phyloP scores from a whole-genome alignment of 2,888 invertebrate genomes.

The Itoplectis maculator region DNA sequence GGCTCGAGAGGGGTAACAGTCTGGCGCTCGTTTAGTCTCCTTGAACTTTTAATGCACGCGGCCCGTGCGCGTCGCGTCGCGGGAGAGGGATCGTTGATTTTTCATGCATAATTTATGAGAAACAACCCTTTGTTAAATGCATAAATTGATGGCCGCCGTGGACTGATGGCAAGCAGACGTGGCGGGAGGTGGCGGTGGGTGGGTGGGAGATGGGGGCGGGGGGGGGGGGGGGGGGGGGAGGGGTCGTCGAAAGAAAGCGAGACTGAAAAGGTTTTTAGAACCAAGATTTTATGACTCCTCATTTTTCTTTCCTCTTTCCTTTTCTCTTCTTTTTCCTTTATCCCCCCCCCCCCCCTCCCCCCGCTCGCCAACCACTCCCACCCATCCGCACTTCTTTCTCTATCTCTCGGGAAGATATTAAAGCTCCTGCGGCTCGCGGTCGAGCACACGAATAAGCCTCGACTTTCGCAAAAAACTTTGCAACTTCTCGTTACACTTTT shows the following conservation, averaged over 20 bases:
- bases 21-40: constrained; percentile 60
- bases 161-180: constrained; percentile 6
- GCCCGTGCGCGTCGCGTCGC: background rate
- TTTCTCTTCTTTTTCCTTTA: background rate
- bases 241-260: constrained; percentile 14
- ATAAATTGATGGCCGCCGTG: constrained; percentile 62
- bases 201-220: background rate
- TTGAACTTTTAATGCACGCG: constrained; percentile 60
- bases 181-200: background rate
- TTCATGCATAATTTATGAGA: constrained; percentile 67
- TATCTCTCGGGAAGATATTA: constrained; percentile 62
- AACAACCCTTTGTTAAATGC: constrained; percentile 66
- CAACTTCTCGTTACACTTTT: constrained; percentile 64
- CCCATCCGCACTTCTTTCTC: constrained; percentile 30
- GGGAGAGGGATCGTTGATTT: constrained; percentile 59
- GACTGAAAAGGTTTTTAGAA: constrained; percentile 62
- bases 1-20: constrained; percentile 29
- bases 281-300: constrained; percentile 61
- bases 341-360: constrained; percentile 16
- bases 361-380: background rate
- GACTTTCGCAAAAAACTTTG: constrained; percentile 49
- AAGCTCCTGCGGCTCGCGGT: constrained; percentile 39
- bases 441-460: constrained; percentile 38
- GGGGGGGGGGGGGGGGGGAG: background rate
- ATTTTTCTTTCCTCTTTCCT: constrained; percentile 46